phyloP scores from a whole-genome alignment of 2,797 vertebrate species.

The Eutrigla gurnardus region DNA sequence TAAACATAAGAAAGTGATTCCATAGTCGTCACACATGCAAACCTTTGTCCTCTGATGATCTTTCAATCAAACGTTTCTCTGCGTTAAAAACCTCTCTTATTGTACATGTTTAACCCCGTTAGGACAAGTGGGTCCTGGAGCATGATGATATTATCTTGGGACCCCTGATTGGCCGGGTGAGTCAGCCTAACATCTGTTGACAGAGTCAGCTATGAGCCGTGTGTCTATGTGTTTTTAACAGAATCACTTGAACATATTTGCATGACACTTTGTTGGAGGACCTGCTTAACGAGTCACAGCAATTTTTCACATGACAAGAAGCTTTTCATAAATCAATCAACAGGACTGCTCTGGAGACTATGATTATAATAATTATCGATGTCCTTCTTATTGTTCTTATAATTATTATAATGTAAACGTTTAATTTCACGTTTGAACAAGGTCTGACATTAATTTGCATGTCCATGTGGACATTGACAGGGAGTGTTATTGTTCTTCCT shows the following conservation, averaged over 20 bases:
- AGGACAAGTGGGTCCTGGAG: slow-evolving; percentile 98
- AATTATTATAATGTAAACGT: too few species aligned
- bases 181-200: slow-evolving; percentile 57
- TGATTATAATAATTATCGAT: too few species aligned
- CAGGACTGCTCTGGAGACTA: too few species aligned
- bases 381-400: too few species aligned
- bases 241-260: background rate
- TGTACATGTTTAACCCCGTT: slow-evolving; percentile 32
- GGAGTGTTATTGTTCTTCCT: background rate
- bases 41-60: background rate
- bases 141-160: slow-evolving; percentile 94
- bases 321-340: background rate
- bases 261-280: too few species aligned
- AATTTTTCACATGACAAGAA: background rate
- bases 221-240: background rate
- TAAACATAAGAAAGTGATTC: slow-evolving; percentile 12
- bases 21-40: background rate
- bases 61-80: background rate
- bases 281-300: too few species aligned
- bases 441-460: background rate
- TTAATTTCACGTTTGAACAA: background rate
- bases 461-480: background rate
- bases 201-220: background rate
- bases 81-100: slow-evolving; percentile 20
- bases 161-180: slow-evolving; percentile 91